Evolutionary conservation across 2,113 vertebrate species (phyloP), one percentile per base, ranked within the genome.

Genomic region (Tangachromis dhanisi): DNA sequence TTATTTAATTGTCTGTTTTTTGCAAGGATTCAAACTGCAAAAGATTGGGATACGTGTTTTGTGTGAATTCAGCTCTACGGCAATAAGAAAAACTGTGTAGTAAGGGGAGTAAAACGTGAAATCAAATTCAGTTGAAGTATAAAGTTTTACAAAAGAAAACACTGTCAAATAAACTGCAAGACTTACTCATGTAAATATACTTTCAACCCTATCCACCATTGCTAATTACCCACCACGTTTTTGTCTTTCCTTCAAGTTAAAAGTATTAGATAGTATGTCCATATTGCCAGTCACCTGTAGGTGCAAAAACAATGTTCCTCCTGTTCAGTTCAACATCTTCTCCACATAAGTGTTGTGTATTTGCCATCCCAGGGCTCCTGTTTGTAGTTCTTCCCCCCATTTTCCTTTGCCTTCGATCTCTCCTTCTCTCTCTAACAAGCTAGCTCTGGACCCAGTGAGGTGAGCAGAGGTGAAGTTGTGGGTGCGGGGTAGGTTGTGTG

Each of bases 341-440:
- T 81, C 49, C 63, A 57, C 57, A 42, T 40, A 80, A 49, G 19
- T 66, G 55, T 63, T 85, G 87, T 83, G 66, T 90, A 14, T 90
- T 80, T 92, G 68, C 84, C 83, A 80, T 94, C 87, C 88, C 90
- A 71, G 19, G 66, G 81, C 89, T 93, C 94, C 90, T 92, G 88
- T 95, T 95, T 92, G 91, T 83, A 81, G 80, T 90, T 84, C 91
- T 90, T 87, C 89, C 90, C 45, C 26, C 16, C 85, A 73, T 93
- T 93, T 93, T 81, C 16, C 78, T 71, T 85, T 42, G 61, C 89
- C 80, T 90, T 91, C 84, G 40, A 92, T 91, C 86, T 80, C 35
- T 90, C 82, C 49, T 90, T 84, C 71, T 90, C 73, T 91, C 91
- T 90, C 88, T 96, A 96, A 96, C 95, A 96, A 96, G 94, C 92